These are phyloP conservation scores for Aphelenchoides besseyi DNA, from an alignment of 1,140 invertebrate genomes.

Conservation along the genomic window DNA sequence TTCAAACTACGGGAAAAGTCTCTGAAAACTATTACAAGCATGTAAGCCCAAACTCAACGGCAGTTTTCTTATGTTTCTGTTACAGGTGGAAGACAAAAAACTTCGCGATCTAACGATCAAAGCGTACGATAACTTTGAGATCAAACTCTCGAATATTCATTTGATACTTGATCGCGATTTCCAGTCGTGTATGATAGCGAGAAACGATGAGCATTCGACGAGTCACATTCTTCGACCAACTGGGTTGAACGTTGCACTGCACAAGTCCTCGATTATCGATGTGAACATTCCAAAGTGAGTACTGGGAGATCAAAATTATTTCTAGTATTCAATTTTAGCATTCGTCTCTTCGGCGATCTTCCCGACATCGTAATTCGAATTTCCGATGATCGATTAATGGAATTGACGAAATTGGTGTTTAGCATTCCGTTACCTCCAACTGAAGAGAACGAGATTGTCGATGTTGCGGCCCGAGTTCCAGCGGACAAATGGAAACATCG, in stretches of 20 bases:
- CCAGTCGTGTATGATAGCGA: constrained; percentile 60
- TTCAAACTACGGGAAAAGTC: constrained; percentile 69
- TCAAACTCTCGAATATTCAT: constrained; percentile 79
- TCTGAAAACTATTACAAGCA: constrained; percentile 58
- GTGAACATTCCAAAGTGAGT: constrained; percentile 78
- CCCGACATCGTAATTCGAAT: constrained; percentile 64
- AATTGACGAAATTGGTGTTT: constrained; percentile 64
- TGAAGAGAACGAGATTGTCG: constrained; percentile 29
- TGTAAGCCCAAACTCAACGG: constrained; percentile 38
- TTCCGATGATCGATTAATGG: constrained; percentile 66
- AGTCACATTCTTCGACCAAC: constrained; percentile 73
- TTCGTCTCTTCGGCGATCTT: constrained; percentile 63
- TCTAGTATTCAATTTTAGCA: too few species aligned
- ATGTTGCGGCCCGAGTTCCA: constrained; percentile 28
- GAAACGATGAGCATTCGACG: constrained; percentile 50
- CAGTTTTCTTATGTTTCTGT: constrained; percentile 20
- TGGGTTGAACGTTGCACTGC: constrained; percentile 74
- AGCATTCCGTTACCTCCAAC: constrained; percentile 71
- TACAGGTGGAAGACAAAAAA: constrained; percentile 68
- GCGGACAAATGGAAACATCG: constrained; percentile 48
- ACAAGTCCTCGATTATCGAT: constrained; percentile 85
- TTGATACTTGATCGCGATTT: constrained; percentile 68
- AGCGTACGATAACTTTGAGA: constrained; percentile 81
- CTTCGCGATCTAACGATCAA: constrained; percentile 72
- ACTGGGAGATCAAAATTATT: background rate